phyloP scores from a whole-genome alignment of 2,888 invertebrate genomes.

The Standfussiana lucernea region DNA sequence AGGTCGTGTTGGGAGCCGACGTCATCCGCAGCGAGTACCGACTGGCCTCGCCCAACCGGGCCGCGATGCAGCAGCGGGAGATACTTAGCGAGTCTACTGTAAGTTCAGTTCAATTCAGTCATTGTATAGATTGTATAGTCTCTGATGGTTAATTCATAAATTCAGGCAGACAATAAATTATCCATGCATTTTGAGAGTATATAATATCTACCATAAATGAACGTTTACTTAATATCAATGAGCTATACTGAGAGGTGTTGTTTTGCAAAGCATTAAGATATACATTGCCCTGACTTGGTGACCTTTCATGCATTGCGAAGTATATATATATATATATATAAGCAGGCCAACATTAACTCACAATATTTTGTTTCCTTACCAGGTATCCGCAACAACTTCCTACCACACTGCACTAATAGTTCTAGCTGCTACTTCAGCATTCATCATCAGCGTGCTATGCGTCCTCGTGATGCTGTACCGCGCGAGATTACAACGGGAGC shows the following conservation, averaged over 20 bases:
- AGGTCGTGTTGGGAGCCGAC: slow-evolving; percentile 79
- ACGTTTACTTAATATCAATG: not conserved
- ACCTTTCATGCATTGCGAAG: not conserved
- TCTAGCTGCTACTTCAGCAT: slow-evolving; percentile 94
- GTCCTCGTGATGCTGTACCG: slow-evolving; percentile 94
- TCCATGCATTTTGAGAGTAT: not conserved
- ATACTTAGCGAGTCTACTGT: slow-evolving; percentile 93
- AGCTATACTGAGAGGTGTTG: not conserved
- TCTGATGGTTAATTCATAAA: not conserved
- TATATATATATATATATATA: too few relatives aligned
- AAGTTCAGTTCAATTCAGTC: too few relatives aligned
- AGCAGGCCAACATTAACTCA: not conserved
- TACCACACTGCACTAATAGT: slow-evolving; percentile 95
- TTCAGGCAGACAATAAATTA: not conserved
- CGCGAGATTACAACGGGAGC: slow-evolving; percentile 87
- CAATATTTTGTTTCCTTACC: slow-evolving; percentile 33
- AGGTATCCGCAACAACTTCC: slow-evolving; percentile 92
- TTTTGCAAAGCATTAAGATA: not conserved
- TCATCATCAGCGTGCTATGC: slow-evolving; percentile 94
- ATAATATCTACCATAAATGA: not conserved
- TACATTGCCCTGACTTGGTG: not conserved
- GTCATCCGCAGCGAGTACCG: slow-evolving; percentile 87
- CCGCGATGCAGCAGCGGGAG: slow-evolving; percentile 91
- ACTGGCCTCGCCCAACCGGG: slow-evolving; percentile 76
- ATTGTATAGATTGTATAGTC: too few relatives aligned